phyloP scores from a whole-genome alignment of 2,797 vertebrate species.

The Lagorchestes hirsutus region DNA sequence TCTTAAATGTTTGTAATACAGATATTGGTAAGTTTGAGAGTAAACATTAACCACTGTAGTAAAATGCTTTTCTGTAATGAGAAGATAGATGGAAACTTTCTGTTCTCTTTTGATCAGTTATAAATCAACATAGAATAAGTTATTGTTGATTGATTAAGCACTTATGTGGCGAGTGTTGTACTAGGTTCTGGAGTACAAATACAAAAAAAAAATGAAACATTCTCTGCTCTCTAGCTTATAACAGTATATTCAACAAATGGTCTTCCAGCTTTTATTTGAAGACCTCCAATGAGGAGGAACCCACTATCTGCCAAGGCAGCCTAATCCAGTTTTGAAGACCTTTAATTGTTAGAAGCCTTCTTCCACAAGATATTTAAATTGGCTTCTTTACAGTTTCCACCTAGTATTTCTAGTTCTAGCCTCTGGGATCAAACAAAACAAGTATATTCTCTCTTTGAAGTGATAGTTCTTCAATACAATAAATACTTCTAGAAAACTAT shows the following conservation, averaged over 20 bases:
- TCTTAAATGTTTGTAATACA: neutral
- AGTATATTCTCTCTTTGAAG: neutral
- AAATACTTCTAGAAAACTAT: neutral
- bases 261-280: neutral
- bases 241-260: neutral
- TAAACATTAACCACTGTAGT: neutral
- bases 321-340: neutral
- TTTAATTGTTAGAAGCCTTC: neutral
- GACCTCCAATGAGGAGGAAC: neutral
- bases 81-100: constrained; percentile 7
- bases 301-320: neutral
- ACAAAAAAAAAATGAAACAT: constrained; percentile 8
- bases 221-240: neutral
- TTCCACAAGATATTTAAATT: neutral
- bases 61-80: constrained; percentile 51
- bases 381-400: neutral
- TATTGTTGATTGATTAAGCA: neutral
- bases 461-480: neutral
- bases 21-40: neutral
- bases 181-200: neutral
- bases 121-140: constrained; percentile 25
- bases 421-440: neutral
- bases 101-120: constrained; percentile 75
- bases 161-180: neutral
- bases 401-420: neutral